phyloP scores from a whole-genome alignment of 2,888 invertebrate species.

The Cheilosia soror region DNA sequence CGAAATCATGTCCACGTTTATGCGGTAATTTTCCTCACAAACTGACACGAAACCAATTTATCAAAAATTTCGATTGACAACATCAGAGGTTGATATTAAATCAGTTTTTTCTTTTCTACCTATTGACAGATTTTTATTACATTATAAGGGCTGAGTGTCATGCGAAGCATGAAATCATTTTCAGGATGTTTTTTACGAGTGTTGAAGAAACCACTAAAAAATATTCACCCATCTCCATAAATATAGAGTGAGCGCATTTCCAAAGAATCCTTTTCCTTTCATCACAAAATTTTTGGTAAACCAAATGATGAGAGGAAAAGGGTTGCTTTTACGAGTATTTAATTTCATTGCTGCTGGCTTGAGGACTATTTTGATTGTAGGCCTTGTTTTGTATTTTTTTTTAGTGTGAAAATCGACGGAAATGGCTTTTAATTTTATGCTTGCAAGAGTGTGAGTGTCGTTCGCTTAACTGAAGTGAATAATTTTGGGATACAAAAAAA shows the following conservation, averaged over 20 bases:
- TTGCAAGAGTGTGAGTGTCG: not conserved
- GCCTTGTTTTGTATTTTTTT: not conserved
- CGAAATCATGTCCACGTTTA: conserved; percentile 8
- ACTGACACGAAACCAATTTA: conserved; percentile 47
- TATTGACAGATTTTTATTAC: conserved; percentile 42
- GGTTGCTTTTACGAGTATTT: conserved; percentile 30
- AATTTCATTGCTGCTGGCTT: conserved; percentile 7
- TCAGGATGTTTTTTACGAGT: conserved; percentile 33
- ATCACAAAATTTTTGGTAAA: conserved; percentile 21
- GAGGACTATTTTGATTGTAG: conserved; percentile 12
- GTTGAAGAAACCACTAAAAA: conserved; percentile 29
- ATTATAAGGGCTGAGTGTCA: conserved; percentile 20
- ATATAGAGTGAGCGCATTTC: not conserved
- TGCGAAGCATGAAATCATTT: conserved; percentile 53
- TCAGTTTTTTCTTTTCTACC: conserved; percentile 11
- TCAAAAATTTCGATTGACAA: conserved; percentile 53
- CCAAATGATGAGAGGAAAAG: conserved; percentile 1
- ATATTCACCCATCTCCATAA: conserved; percentile 10
- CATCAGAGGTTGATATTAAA: conserved; percentile 26
- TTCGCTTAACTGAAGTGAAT: conserved; percentile 11
- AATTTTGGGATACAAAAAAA: conserved; percentile 2
- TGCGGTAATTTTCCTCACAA: conserved; percentile 14
- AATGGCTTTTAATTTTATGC: conserved; percentile 19
- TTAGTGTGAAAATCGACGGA: not conserved
- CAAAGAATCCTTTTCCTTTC: conserved; percentile 21